Percentiles rank a stretch among this genome's conserved stretches.
Evolutionary conservation across 1,140 invertebrate species (phyloP).

Genomic region (Homarus americanus): DNA sequence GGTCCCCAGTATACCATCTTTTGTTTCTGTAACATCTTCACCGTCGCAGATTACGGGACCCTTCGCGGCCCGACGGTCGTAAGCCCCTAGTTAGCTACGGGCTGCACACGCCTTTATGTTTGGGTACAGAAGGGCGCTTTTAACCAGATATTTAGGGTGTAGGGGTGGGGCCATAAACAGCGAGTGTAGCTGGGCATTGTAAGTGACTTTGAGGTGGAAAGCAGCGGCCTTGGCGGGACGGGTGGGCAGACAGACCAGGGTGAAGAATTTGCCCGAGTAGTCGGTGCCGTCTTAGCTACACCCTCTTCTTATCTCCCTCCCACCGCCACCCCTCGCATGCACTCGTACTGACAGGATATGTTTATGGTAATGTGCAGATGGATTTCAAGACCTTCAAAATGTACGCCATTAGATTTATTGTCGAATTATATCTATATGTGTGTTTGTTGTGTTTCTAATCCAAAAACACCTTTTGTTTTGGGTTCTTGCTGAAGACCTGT

Average conservation of each 20-base stretch:
- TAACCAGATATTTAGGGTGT: not conserved
- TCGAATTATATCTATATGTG: too few relatives aligned
- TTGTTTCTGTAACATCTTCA: not conserved
- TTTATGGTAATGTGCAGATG: too few relatives aligned
- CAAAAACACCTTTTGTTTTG: too few relatives aligned
- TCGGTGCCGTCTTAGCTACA: not conserved
- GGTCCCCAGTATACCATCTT: not conserved
- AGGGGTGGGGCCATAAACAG: not conserved
- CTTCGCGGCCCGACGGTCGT: not conserved
- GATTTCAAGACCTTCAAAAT: too few relatives aligned
- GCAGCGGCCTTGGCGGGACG: not conserved
- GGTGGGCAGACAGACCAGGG: not conserved
- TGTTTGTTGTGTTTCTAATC: too few relatives aligned
- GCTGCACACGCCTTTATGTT: not conserved
- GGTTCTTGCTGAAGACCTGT: too few relatives aligned
- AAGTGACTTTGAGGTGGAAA: not conserved
- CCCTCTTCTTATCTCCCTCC: not conserved
- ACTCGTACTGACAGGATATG: too few relatives aligned
- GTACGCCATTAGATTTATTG: too few relatives aligned
- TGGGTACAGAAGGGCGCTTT: not conserved
- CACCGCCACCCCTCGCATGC: not conserved
- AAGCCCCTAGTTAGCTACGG: not conserved
- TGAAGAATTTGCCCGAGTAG: not conserved
- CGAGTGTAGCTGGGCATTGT: not conserved
- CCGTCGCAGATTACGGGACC: not conserved